phyloP scores from a whole-genome alignment of 2,797 vertebrate species.

The Enteromius afrohamiltoni region DNA sequence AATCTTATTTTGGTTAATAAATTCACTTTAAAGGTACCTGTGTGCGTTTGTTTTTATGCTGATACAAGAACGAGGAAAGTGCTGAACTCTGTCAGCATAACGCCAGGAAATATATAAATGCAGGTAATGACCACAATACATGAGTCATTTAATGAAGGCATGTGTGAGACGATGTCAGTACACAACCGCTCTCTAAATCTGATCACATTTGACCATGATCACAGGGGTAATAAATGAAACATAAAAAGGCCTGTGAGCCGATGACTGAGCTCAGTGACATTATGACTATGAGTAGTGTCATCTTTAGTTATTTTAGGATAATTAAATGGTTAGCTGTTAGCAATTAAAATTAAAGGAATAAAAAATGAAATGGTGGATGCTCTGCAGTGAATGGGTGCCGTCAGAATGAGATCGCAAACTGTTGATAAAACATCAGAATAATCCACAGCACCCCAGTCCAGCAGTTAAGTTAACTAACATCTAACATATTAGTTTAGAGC shows the following conservation, averaged over 20 bases:
- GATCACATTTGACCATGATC: background rate
- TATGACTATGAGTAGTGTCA: background rate
- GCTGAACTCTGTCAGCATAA: background rate
- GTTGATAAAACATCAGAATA: background rate
- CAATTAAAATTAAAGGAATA: background rate
- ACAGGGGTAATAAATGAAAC: background rate
- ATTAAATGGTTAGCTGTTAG: background rate
- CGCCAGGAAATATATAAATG: too few relatives aligned
- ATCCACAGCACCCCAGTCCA: background rate
- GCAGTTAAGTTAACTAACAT: too few relatives aligned
- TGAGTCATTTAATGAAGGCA: background rate
- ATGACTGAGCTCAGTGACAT: background rate
- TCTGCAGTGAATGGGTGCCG: slow-evolving; percentile 1
- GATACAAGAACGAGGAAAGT: background rate
- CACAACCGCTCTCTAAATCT: background rate
- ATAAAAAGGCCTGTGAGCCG: background rate
- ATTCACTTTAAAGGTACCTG: background rate
- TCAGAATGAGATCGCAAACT: background rate
- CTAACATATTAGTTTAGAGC: too few relatives aligned
- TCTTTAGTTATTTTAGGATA: background rate
- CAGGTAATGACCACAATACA: background rate
- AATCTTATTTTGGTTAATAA: slow-evolving; percentile 26
- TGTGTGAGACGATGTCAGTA: background rate
- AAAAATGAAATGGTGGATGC: background rate
- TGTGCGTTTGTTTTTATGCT: background rate